phyloP scores from a whole-genome alignment of 1,140 invertebrate species.

The Scaptodrosophila lebanonensis region DNA sequence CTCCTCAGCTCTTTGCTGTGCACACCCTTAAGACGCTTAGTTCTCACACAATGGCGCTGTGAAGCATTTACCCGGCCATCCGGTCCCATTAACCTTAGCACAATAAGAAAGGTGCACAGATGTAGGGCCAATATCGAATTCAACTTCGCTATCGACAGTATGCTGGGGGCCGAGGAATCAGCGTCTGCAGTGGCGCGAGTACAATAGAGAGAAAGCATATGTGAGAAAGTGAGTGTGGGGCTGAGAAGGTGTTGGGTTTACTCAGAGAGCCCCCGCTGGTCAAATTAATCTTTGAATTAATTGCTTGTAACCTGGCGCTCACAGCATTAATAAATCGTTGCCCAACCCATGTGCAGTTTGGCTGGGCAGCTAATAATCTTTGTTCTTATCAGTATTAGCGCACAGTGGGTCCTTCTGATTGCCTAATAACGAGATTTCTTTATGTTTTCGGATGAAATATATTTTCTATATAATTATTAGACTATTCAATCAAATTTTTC shows the following conservation, averaged over 20 bases:
- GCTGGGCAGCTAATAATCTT: background rate
- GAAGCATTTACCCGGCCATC: too few species aligned
- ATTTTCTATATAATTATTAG: too few species aligned
- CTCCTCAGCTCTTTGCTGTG: background rate
- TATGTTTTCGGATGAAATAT: too few species aligned
- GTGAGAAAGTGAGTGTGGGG: conserved; percentile 30
- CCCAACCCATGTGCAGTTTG: background rate
- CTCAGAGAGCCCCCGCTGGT: conserved; percentile 51
- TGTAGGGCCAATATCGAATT: too few species aligned
- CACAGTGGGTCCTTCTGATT: too few species aligned
- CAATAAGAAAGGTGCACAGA: too few species aligned
- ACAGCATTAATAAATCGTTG: conserved; percentile 71
- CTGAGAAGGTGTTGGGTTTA: background rate
- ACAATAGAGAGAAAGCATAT: conserved; percentile 31
- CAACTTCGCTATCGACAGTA: too few species aligned
- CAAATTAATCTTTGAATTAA: conserved; percentile 75
- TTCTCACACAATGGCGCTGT: too few species aligned
- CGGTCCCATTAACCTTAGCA: conserved; percentile 22
- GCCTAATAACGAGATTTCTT: too few species aligned
- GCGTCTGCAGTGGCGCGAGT: conserved; percentile 31
- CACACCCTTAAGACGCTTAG: too few species aligned
- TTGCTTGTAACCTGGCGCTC: conserved; percentile 71
- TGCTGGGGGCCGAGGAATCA: conserved; percentile 12
- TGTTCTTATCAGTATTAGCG: too few species aligned
- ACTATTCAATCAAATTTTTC: too few species aligned